Evolutionary conservation across 1,140 invertebrate genomes (phyloP), one percentile per base, ranked within the genome.

Genomic region (Caerostris darwini): DNA sequence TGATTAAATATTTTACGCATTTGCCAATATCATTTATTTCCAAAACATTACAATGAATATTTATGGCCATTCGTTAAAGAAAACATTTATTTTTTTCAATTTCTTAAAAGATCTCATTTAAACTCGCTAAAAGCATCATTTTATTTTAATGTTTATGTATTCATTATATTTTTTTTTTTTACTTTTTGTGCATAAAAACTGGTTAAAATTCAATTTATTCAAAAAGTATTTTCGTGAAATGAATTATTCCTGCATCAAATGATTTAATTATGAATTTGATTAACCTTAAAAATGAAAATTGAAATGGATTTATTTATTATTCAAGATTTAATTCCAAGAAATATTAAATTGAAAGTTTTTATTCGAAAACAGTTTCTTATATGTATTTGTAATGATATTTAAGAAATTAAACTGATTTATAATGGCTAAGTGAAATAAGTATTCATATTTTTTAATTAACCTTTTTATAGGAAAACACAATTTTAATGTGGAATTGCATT

Each of bases 181-280:
- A 34, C 69, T 12, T 53, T n/a, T 12, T 10, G 34, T 34, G 34
- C 71, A 5, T 50, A 50, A 50, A 77, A 77, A 12, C 50, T 3
- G 34, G 71, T 53, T 77, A 77, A 77, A 34, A 77, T 50, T 77
- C 71, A 50, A 50, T 77, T 77, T 77, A 77, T 50, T 77, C 71
- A 53, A 10, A 77, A 3, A 12, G 34, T 5, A 53, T 77, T 77
- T 53, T 12, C 53, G 2, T 19, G 71, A 50, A 77, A 77, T 77
- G 71, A 5, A 77, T 77, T 53, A 12, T 50, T 14, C 4, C 71
- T 7, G 12, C 12, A 12, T 12, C 10, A 77, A 77, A 77, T 77
- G 71, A 77, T 77, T 77, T 50, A 34, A 77, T 77, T 77, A 77
- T 77, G 53, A 77, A 77, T 77, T 77, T 77, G 19, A 77, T 53